Conservation (phyloP, 2,888 invertebrate species). For the Cordylochernes scorpioides region DNA sequence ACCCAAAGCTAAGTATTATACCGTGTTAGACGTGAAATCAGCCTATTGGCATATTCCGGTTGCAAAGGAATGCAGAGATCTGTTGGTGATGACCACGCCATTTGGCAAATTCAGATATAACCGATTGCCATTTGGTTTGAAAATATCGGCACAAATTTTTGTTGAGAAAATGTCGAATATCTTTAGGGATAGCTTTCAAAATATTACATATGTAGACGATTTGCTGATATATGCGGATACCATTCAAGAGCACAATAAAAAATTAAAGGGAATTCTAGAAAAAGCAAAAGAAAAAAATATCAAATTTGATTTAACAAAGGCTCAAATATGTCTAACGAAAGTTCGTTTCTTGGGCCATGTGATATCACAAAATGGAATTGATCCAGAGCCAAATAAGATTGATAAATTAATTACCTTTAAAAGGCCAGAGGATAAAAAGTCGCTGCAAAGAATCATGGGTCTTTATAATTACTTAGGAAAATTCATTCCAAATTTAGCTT, state of each 20-base stretch:
- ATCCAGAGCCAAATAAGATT: slow-evolving; percentile 5
- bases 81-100: slow-evolving; percentile 4
- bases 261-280: background rate
- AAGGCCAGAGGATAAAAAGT: slow-evolving; percentile 2
- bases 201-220: background rate
- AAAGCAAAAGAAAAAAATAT: slow-evolving; percentile 2
- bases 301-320: slow-evolving; percentile 3
- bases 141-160: no score
- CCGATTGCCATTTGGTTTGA: slow-evolving; percentile 5
- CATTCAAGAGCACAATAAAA: slow-evolving; percentile 1
- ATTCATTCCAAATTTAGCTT: slow-evolving; percentile 3
- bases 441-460: slow-evolving; percentile 7
- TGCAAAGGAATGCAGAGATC: background rate
- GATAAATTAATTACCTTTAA: slow-evolving; percentile 1
- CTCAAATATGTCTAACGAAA: slow-evolving; percentile 1
- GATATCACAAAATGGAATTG: slow-evolving; percentile 2
- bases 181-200: background rate
- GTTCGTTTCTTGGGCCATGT: slow-evolving; percentile 8
- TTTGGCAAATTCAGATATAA: slow-evolving; percentile 4
- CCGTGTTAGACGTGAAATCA: slow-evolving; percentile 4
- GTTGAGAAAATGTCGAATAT: no score
- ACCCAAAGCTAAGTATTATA: slow-evolving; percentile 1
- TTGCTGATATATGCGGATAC: background rate
- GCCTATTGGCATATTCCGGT: background rate
- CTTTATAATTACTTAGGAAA: slow-evolving; percentile 5